phyloP scores from a whole-genome alignment of 2,113 vertebrate genomes.

The Eulacestoma nigropectus region DNA sequence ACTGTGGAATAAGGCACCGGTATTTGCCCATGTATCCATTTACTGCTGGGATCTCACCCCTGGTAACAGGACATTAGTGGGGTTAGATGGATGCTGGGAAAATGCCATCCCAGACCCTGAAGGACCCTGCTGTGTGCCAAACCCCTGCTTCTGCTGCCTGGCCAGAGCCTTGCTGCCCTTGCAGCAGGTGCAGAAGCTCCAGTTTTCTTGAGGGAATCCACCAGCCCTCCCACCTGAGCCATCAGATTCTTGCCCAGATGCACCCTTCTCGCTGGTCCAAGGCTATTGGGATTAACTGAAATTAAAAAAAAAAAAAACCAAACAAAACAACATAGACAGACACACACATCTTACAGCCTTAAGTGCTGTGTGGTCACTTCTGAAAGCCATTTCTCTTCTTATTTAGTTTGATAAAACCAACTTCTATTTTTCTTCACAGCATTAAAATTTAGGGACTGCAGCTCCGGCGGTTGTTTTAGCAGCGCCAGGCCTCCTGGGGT shows the following conservation, averaged over 20 bases:
- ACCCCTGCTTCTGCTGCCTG: neutral
- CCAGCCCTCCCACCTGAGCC: neutral
- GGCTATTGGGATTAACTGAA: neutral
- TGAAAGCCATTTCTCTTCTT: neutral
- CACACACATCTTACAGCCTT: neutral
- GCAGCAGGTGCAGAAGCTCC: neutral
- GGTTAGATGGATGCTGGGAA: neutral
- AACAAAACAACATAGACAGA: neutral
- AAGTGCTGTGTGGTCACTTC: neutral
- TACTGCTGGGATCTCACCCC: neutral
- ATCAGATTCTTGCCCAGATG: neutral
- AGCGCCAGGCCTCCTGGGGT: neutral
- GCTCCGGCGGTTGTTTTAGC: neutral
- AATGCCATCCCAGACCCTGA: neutral
- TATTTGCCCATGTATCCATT: neutral
- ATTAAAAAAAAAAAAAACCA: no score
- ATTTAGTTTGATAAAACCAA: neutral
- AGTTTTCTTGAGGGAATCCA: neutral
- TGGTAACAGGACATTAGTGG: fast-evolving
- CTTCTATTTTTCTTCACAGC: neutral
- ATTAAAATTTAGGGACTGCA: constrained; percentile 8
- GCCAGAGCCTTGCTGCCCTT: neutral
- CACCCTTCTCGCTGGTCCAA: neutral
- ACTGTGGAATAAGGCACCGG: neutral
- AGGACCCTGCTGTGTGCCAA: fast-evolving